Percentiles rank a stretch among this genome's conserved stretches.
phyloP scores from a whole-genome alignment of 2,888 invertebrate genomes.

The Scelioninae gen. 2 region DNA sequence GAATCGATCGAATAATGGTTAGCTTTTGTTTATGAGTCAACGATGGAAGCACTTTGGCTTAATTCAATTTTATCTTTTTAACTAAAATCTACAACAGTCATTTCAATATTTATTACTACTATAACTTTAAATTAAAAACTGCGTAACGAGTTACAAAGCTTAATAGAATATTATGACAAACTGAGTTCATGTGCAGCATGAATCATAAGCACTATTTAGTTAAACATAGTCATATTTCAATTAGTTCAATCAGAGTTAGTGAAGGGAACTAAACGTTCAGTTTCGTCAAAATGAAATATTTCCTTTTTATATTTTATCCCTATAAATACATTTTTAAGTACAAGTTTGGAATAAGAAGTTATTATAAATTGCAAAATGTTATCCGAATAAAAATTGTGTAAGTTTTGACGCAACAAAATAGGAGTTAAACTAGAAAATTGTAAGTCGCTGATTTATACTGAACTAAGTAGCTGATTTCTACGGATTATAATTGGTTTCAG shows the following conservation, averaged over 20 bases:
- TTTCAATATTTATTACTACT: too few relatives aligned
- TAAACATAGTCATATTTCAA: conserved; percentile 33
- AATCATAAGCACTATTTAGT: conserved; percentile 33
- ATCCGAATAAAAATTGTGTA: background rate
- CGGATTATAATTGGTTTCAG: conserved; percentile 19
- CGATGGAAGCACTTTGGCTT: too few relatives aligned
- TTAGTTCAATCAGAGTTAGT: conserved; percentile 21
- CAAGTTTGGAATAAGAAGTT: background rate
- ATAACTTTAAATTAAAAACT: background rate
- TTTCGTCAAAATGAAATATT: conserved; percentile 11
- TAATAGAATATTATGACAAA: conserved; percentile 13
- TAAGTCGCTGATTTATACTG: conserved; percentile 11
- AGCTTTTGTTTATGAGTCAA: too few relatives aligned
- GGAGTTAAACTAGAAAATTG: conserved; percentile 1
- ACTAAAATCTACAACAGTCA: too few relatives aligned
- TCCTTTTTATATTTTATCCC: too few relatives aligned
- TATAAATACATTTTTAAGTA: too few relatives aligned
- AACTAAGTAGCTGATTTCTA: conserved; percentile 24
- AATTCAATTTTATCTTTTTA: too few relatives aligned
- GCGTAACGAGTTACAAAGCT: background rate
- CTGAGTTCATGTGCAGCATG: conserved; percentile 5
- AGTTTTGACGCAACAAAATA: conserved; percentile 13
- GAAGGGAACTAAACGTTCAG: conserved; percentile 12
- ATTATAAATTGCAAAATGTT: background rate
- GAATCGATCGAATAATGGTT: too few relatives aligned